Percentiles rank a stretch among this genome's conserved stretches.
phyloP scores from a whole-genome alignment of 2,797 vertebrate species.

The Cuculus canorus region DNA sequence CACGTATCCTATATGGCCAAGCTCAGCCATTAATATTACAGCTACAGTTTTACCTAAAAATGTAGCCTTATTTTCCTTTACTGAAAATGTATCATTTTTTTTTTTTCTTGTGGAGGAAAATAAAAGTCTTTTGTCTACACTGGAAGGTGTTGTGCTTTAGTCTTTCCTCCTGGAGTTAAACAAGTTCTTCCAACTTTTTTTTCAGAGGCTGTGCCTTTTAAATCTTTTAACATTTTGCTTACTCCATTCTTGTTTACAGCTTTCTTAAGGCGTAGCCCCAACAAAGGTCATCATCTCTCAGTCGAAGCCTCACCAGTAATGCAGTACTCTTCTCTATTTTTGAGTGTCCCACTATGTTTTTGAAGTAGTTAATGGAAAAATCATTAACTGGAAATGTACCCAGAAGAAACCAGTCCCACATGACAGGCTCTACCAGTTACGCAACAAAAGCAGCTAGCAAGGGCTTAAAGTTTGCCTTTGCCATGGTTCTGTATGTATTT shows the following conservation, averaged over 20 bases:
- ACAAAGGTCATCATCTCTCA: neutral
- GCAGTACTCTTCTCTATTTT: neutral
- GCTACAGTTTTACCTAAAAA: neutral
- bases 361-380: conserved; percentile 6
- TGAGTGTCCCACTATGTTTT: neutral
- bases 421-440: conserved; percentile 13
- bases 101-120: neutral
- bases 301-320: neutral
- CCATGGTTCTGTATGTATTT: neutral
- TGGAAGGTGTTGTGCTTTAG: neutral
- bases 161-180: neutral
- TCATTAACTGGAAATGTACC: neutral
- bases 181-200: neutral
- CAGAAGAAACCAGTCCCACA: neutral
- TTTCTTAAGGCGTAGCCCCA: neutral
- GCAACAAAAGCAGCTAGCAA: neutral
- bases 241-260: neutral
- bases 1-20: neutral
- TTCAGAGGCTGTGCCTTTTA: neutral
- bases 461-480: neutral
- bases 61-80: neutral
- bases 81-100: neutral
- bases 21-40: neutral
- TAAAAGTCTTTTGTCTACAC: neutral
- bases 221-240: neutral